Conservation (phyloP, 2,113 vertebrate genomes). For the Cyanoliseus patagonus region DNA sequence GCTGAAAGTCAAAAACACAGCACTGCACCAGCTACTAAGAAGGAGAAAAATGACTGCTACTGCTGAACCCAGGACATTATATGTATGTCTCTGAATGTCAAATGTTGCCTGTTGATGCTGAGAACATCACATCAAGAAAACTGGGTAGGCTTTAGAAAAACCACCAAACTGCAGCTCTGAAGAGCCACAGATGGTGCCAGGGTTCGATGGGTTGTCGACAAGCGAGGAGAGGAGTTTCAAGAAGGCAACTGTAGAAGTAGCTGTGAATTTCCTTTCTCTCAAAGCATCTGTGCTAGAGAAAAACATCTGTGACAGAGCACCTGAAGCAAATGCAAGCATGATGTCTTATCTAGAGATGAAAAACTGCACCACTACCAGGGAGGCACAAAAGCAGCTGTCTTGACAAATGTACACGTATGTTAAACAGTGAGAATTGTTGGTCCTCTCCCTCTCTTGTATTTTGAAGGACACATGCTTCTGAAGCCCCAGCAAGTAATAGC, state of each 20-base stretch:
- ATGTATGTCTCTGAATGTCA: background rate
- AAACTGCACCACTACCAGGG: rapidly evolving
- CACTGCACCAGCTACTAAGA: no score
- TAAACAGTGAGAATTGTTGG: background rate
- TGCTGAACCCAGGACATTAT: no score
- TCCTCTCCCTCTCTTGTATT: background rate
- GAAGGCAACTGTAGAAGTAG: background rate
- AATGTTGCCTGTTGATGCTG: background rate
- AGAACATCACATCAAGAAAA: background rate
- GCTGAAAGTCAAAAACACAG: no score
- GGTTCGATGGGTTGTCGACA: background rate
- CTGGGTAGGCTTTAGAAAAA: background rate
- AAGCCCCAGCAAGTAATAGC: background rate
- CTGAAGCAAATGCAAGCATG: background rate
- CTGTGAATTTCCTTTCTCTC: background rate
- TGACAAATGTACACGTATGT: background rate
- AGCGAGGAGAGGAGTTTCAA: background rate
- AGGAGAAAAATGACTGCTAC: no score
- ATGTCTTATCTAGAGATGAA: background rate
- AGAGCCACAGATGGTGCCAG: background rate
- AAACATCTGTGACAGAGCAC: background rate
- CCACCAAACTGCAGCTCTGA: background rate
- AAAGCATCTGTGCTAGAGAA: background rate
- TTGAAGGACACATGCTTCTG: background rate
- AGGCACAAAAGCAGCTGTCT: background rate